These are phyloP conservation scores for Caenorhabditis doughertyi DNA, from an alignment of 2,888 invertebrate genomes.

Conservation along the genomic window DNA sequence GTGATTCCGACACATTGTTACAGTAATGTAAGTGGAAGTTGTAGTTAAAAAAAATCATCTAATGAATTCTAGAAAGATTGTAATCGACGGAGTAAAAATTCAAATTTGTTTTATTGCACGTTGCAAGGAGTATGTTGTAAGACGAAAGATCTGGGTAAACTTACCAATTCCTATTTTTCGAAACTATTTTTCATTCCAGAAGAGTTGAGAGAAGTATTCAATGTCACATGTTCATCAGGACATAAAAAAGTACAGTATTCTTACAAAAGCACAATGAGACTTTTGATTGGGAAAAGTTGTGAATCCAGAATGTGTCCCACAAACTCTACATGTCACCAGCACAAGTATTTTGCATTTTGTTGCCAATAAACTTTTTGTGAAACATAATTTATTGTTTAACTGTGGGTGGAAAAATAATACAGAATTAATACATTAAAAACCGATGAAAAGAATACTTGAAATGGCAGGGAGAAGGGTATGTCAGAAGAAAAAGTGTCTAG, in stretches of 20 bases:
- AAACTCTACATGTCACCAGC: constrained; percentile 27
- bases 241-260: constrained; percentile 16
- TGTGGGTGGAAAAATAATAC: neutral
- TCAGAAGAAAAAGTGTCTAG: constrained; percentile 2
- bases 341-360: constrained; percentile 34
- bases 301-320: constrained; percentile 3
- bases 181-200: too few relatives aligned
- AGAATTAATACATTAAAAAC: constrained; percentile 15
- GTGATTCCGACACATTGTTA: constrained; percentile 15
- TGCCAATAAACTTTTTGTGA: neutral
- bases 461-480: constrained; percentile 36
- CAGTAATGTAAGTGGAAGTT: neutral
- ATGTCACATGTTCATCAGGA: constrained; percentile 15
- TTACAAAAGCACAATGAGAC: constrained; percentile 32
- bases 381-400: constrained; percentile 23
- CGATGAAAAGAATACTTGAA: constrained; percentile 25
- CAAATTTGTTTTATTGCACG: constrained; percentile 29
- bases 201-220: constrained; percentile 21
- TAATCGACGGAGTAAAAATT: neutral
- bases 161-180: neutral
- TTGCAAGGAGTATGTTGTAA: constrained; percentile 31
- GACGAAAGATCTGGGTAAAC: constrained; percentile 27
- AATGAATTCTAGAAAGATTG: constrained; percentile 13
- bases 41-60: neutral
- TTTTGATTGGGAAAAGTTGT: constrained; percentile 38